Conservation (phyloP, 2,888 invertebrate genomes). For the Orchesella flavescens region DNA sequence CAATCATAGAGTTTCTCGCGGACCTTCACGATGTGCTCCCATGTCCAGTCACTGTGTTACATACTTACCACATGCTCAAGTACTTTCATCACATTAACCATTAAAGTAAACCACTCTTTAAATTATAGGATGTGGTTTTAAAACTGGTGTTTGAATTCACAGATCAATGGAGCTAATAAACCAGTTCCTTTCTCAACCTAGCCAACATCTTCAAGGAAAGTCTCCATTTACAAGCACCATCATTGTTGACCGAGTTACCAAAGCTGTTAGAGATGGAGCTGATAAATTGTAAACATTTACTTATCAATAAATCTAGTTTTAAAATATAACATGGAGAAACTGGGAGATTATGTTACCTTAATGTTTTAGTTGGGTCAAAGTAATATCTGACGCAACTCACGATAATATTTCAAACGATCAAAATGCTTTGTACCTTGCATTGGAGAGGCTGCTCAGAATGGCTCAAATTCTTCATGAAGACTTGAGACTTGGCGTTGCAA, state of each 20-base stretch:
- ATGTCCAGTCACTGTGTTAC: slow-evolving; percentile 50
- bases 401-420: background rate
- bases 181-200: slow-evolving; percentile 22
- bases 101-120: too few species aligned
- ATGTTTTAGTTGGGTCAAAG: slow-evolving; percentile 40
- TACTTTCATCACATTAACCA: slow-evolving; percentile 12
- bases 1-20: slow-evolving; percentile 36
- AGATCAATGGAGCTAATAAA: slow-evolving; percentile 49
- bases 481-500: slow-evolving; percentile 40
- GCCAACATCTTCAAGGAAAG: background rate
- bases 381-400: slow-evolving; percentile 48
- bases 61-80: slow-evolving; percentile 64
- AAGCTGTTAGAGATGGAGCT: slow-evolving; percentile 51
- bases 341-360: too few species aligned
- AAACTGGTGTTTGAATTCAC: background rate
- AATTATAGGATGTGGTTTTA: background rate
- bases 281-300: slow-evolving; percentile 51
- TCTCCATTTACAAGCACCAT: slow-evolving; percentile 19
- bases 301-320: too few species aligned
- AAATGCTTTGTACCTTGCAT: slow-evolving; percentile 32
- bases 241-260: slow-evolving; percentile 23
- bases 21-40: slow-evolving; percentile 56
- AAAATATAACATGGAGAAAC: too few species aligned
- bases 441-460: slow-evolving; percentile 52
- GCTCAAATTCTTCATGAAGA: slow-evolving; percentile 62